Evolutionary conservation across 1,140 invertebrate genomes (phyloP).

Genomic region (Hesperophylax magnus): DNA sequence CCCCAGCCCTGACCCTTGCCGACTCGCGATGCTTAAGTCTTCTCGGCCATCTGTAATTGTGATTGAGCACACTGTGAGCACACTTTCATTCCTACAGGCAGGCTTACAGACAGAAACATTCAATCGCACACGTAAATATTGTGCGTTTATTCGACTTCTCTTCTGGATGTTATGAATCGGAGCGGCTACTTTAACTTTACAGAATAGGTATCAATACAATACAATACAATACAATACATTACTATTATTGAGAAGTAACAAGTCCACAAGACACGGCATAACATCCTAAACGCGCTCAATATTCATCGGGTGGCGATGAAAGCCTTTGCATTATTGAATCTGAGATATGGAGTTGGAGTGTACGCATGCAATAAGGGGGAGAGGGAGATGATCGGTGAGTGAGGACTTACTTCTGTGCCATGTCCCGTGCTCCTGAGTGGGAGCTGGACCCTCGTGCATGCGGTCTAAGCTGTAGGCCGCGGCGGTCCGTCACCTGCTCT

Average conservation of each 20-base stretch:
- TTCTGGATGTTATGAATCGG: slow-evolving; percentile 39
- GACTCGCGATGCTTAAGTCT: slow-evolving; percentile 35
- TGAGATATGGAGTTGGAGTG: background rate
- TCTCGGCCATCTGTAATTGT: slow-evolving; percentile 48
- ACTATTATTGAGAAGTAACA: slow-evolving; percentile 6
- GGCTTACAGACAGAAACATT: background rate
- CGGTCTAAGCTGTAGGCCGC: slow-evolving; percentile 25
- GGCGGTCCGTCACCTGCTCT: slow-evolving; percentile 27
- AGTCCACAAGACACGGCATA: slow-evolving; percentile 40
- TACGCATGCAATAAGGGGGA: slow-evolving; percentile 24
- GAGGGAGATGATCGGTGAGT: background rate
- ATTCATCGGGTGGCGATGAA: slow-evolving; percentile 69
- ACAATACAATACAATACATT: too few relatives aligned
- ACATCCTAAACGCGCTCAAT: slow-evolving; percentile 63
- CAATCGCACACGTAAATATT: slow-evolving; percentile 40
- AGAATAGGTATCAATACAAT: too few relatives aligned
- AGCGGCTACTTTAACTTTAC: slow-evolving; percentile 5
- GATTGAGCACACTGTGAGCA: slow-evolving; percentile 43
- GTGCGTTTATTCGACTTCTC: slow-evolving; percentile 38
- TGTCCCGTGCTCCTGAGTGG: slow-evolving; percentile 26
- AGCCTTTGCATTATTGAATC: slow-evolving; percentile 68
- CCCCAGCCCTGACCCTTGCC: background rate
- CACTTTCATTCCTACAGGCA: background rate
- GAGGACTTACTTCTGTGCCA: slow-evolving; percentile 27
- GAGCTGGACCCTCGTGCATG: slow-evolving; percentile 28